phyloP scores from a whole-genome alignment of 2,888 invertebrate genomes.

The Harpalus rufipes region DNA sequence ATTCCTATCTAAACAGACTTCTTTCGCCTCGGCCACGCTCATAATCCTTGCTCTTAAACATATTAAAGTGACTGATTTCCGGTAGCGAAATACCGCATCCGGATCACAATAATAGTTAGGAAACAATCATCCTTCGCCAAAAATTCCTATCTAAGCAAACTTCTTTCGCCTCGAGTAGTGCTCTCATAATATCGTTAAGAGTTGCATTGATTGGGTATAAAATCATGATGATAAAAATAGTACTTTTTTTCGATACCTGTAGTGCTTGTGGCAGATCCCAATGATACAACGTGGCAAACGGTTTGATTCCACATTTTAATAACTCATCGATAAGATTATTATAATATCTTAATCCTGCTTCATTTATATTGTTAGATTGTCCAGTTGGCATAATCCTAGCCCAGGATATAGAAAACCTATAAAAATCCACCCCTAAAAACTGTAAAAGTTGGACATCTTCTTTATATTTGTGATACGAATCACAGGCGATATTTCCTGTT shows the following conservation, averaged over 20 bases:
- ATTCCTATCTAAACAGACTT: too few species aligned
- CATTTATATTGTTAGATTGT: slow-evolving; percentile 79
- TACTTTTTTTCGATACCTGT: slow-evolving; percentile 72
- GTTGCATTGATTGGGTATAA: too few species aligned
- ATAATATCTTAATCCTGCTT: slow-evolving; percentile 83
- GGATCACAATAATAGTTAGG: too few species aligned
- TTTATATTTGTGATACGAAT: slow-evolving; percentile 83
- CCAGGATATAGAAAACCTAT: slow-evolving; percentile 84
- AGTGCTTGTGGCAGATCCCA: slow-evolving; percentile 83
- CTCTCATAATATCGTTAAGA: too few species aligned
- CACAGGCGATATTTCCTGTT: slow-evolving; percentile 83
- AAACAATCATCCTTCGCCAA: too few species aligned
- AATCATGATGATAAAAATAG: too few species aligned
- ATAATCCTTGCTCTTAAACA: too few species aligned
- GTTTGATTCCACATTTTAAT: slow-evolving; percentile 79
- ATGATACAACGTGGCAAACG: slow-evolving; percentile 83
- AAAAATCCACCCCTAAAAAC: slow-evolving; percentile 79
- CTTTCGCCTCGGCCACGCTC: too few species aligned
- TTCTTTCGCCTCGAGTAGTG: too few species aligned
- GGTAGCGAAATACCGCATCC: too few species aligned
- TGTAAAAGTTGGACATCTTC: slow-evolving; percentile 81
- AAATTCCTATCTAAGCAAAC: too few species aligned
- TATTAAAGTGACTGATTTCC: too few species aligned
- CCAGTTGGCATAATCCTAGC: slow-evolving; percentile 83
- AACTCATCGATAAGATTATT: slow-evolving; percentile 81